These are phyloP conservation scores for Calypte anna DNA, from an alignment of 2,113 vertebrate species.

Conservation along the genomic window DNA sequence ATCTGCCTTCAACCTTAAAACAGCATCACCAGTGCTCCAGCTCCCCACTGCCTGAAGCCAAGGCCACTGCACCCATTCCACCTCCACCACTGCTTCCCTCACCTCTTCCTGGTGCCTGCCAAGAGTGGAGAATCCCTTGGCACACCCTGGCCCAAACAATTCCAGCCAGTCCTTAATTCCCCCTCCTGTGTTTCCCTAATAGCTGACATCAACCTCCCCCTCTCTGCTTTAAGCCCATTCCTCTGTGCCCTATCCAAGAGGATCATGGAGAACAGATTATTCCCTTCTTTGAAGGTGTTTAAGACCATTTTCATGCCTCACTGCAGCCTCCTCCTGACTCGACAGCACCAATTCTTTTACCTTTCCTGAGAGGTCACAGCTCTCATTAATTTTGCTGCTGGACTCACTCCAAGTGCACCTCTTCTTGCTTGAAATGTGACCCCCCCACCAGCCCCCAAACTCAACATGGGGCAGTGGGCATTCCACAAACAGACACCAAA, in stretches of 20 bases:
- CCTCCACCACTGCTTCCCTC: neutral
- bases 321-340: neutral
- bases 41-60: neutral
- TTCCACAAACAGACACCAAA: neutral
- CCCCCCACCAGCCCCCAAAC: neutral
- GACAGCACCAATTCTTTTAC: neutral
- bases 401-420: neutral
- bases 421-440: neutral
- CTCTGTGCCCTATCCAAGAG: neutral
- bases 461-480: fast-evolving
- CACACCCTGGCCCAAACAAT: neutral
- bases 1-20: neutral
- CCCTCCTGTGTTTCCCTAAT: neutral
- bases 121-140: neutral
- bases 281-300: neutral
- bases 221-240: neutral
- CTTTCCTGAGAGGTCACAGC: neutral
- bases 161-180: neutral
- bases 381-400: neutral
- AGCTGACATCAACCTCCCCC: fast-evolving
- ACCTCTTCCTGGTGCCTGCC: neutral
- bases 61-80: neutral
- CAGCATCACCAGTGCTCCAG: fast-evolving
- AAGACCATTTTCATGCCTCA: conserved; percentile 32
- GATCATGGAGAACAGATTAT: conserved; percentile 11